phyloP scores from a whole-genome alignment of 2,888 invertebrate species.

The Papilio demoleus region DNA sequence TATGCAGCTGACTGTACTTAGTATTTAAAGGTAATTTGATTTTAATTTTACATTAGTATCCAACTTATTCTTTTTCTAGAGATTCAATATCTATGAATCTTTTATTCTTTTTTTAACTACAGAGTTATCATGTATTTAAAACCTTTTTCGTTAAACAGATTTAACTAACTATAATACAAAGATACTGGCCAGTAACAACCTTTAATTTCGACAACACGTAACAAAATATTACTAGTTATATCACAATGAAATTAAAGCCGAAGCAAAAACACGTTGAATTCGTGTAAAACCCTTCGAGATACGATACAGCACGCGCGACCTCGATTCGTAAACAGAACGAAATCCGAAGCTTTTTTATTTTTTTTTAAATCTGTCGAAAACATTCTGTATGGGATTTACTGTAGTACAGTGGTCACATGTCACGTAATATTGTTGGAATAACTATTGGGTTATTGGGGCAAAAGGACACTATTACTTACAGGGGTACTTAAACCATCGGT shows the following conservation, averaged over 20 bases:
- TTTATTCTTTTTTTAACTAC: too few species aligned
- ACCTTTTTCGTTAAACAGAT: too few species aligned
- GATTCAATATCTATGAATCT: too few species aligned
- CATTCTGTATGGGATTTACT: constrained; percentile 5
- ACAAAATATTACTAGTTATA: background rate
- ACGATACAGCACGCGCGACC: constrained; percentile 34
- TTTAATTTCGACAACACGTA: background rate
- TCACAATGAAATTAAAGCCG: constrained; percentile 22
- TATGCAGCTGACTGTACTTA: too few species aligned
- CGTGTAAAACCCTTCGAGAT: constrained; percentile 31
- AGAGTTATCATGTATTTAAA: too few species aligned
- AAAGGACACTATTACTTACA: background rate
- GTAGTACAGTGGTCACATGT: constrained; percentile 14
- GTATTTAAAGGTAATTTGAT: too few species aligned
- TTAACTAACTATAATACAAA: background rate
- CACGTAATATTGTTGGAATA: constrained; percentile 15
- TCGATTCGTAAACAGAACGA: constrained; percentile 31
- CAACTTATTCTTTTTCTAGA: too few species aligned
- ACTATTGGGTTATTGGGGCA: background rate
- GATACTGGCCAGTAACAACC: background rate
- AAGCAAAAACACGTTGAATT: constrained; percentile 26
- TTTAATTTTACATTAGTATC: too few species aligned
- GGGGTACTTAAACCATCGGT: background rate
- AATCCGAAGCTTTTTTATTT: constrained; percentile 9
- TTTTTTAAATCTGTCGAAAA: constrained; percentile 15